These are phyloP conservation scores for Halichoerus grypus DNA, from an alignment of 2,113 vertebrate genomes.

Conservation along the genomic window DNA sequence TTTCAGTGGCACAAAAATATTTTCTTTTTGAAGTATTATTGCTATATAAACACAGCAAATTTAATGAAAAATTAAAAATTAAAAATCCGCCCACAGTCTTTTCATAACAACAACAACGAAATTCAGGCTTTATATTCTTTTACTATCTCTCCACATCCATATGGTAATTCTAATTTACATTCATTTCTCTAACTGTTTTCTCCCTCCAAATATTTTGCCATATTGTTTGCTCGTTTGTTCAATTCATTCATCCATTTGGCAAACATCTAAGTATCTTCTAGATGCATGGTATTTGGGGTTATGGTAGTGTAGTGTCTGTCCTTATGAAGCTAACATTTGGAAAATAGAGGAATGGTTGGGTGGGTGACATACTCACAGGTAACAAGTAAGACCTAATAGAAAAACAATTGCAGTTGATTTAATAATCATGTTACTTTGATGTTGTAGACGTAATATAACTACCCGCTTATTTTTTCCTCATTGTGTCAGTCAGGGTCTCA, in stretches of 20 bases:
- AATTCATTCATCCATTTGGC: neutral
- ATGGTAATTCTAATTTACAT: conserved; percentile 50
- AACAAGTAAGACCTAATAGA: neutral
- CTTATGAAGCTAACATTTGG: neutral
- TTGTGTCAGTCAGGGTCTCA: neutral
- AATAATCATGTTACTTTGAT: neutral
- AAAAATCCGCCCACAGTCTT: conserved; percentile 71
- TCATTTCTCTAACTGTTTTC: conserved; percentile 30
- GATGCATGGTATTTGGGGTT: neutral
- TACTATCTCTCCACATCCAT: neutral
- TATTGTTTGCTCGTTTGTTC: neutral
- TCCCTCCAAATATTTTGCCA: neutral
- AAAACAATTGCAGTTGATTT: neutral
- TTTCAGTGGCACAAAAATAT: conserved; percentile 69
- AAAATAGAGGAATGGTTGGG: neutral
- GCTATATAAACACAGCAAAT: conserved; percentile 68
- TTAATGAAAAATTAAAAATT: conserved; percentile 82
- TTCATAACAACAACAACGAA: conserved; percentile 56
- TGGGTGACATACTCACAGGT: neutral
- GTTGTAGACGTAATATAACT: neutral
- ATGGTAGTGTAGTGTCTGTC: neutral
- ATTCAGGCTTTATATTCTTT: conserved; percentile 50
- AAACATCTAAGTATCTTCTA: neutral
- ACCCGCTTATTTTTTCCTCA: neutral
- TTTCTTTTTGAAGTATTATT: conserved; percentile 74